phyloP scores from a whole-genome alignment of 1,140 invertebrate genomes.

The Hermetia illucens region DNA sequence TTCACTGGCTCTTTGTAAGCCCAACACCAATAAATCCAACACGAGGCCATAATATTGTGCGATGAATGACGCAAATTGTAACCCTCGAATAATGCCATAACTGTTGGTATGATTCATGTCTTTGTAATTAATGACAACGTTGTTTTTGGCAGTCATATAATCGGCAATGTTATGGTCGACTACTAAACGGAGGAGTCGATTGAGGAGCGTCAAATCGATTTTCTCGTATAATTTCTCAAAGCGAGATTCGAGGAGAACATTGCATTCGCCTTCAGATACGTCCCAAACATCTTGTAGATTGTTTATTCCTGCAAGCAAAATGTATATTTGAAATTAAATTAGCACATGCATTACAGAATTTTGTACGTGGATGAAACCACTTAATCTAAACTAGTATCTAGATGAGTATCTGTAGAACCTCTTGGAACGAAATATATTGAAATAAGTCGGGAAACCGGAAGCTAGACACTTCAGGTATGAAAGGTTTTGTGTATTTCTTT shows the following conservation, averaged over 20 bases:
- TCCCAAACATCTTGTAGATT: constrained; percentile 99
- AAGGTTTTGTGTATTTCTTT: too few relatives aligned
- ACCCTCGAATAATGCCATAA: constrained; percentile 94
- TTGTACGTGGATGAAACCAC: too few relatives aligned
- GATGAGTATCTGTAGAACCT: too few relatives aligned
- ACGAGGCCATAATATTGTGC: constrained; percentile 97
- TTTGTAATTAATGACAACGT: constrained; percentile 99
- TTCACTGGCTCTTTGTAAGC: constrained; percentile 90
- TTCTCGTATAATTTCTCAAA: constrained; percentile 99
- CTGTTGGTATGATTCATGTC: constrained; percentile 99
- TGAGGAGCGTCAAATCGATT: constrained; percentile 95
- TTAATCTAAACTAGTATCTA: too few relatives aligned
- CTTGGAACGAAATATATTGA: too few relatives aligned
- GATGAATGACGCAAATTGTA: constrained; percentile 98
- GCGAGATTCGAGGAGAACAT: constrained; percentile 92
- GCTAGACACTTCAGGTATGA: too few relatives aligned
- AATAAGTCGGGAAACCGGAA: too few relatives aligned
- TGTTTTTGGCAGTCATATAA: constrained; percentile 99
- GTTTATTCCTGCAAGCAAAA: constrained; percentile 56
- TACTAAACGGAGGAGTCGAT: constrained; percentile 86
- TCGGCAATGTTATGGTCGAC: constrained; percentile 99
- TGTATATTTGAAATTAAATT: too few relatives aligned
- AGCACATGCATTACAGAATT: too few relatives aligned
- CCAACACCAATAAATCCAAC: constrained; percentile 87
- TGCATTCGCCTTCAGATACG: constrained; percentile 94